Conservation (phyloP, 2,113 vertebrate species). For the Aythya baeri region DNA sequence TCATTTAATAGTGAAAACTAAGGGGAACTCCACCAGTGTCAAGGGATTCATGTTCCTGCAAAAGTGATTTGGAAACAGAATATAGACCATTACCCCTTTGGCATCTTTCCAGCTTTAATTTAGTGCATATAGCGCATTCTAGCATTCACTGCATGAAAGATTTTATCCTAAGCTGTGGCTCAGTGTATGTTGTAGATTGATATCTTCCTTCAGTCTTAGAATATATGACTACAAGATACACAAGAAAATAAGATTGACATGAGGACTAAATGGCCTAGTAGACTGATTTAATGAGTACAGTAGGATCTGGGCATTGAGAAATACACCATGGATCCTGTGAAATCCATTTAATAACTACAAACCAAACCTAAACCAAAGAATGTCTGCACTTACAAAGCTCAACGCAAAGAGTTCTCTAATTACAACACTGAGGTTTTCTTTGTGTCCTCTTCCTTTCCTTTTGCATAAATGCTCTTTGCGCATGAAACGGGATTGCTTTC, state of each 20-base stretch:
- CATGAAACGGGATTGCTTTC: not conserved
- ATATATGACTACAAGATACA: not conserved
- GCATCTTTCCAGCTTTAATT: not conserved
- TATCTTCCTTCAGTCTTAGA: not conserved
- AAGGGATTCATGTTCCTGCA: not conserved
- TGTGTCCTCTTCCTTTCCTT: not conserved
- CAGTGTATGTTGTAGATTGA: not conserved
- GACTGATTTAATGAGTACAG: not conserved
- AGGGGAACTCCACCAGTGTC: not conserved
- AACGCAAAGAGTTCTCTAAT: not conserved
- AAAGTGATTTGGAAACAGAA: not conserved
- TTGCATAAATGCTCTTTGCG: not conserved
- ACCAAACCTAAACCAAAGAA: not conserved
- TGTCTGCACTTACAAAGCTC: not conserved
- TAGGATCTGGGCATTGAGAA: not conserved
- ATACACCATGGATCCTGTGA: not conserved
- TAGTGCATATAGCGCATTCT: not conserved
- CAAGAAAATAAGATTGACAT: not conserved
- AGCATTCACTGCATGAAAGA: not conserved
- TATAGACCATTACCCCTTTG: not conserved
- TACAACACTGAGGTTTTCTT: not conserved
- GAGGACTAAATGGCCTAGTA: not conserved
- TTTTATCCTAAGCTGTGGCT: not conserved
- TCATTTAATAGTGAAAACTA: not conserved
- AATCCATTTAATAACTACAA: not conserved